phyloP scores from a whole-genome alignment of 2,113 vertebrate species.

The Nansenia antarctica region DNA sequence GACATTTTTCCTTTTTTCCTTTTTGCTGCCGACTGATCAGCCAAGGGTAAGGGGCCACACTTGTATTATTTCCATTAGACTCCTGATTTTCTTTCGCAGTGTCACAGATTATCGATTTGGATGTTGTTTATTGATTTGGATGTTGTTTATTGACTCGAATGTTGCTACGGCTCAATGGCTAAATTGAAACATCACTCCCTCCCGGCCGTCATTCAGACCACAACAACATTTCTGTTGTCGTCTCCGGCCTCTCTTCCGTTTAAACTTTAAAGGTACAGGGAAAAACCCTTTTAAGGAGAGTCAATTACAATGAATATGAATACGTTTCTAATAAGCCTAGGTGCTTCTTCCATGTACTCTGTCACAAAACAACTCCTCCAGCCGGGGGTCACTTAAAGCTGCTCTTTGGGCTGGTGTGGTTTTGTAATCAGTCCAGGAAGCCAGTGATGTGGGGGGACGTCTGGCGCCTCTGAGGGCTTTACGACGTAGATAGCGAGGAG shows the following conservation, averaged over 20 bases:
- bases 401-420: background rate
- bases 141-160: slow-evolving; percentile 16
- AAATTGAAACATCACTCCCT: background rate
- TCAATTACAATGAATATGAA: too few species aligned
- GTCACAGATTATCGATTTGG: too few species aligned
- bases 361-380: background rate
- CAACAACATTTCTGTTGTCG: background rate
- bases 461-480: slow-evolving; percentile 48
- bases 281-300: too few species aligned
- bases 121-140: slow-evolving; percentile 20
- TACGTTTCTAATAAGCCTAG: background rate
- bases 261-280: background rate
- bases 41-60: slow-evolving; percentile 49
- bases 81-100: slow-evolving; percentile 1
- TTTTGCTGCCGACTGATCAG: background rate
- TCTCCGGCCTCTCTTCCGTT: background rate
- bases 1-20: too few species aligned
- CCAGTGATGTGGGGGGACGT: background rate
- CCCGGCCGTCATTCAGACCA: background rate
- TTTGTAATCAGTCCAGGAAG: slow-evolving; percentile 41
- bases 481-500: slow-evolving; percentile 42
- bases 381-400: background rate
- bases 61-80: background rate
- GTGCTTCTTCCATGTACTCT: background rate
- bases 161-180: background rate